These are phyloP conservation scores for Maniola hyperantus DNA, from an alignment of 2,888 invertebrate genomes.

Conservation along the genomic window DNA sequence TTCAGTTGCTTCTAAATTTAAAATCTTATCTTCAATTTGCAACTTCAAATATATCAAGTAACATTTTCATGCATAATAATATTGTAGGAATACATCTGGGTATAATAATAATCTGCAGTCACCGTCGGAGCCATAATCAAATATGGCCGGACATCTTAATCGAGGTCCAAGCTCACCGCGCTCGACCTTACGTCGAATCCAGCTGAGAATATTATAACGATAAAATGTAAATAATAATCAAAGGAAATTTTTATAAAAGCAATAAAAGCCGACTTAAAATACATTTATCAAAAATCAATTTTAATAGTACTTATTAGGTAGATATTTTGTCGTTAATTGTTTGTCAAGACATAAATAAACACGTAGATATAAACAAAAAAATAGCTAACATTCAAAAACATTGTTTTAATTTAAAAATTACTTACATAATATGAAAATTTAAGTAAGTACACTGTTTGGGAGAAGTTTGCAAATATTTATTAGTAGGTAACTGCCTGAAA, in stretches of 20 bases:
- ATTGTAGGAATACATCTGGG: conserved; percentile 5
- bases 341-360: too few relatives aligned
- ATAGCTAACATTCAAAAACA: too few relatives aligned
- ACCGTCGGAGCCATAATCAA: conserved; percentile 8
- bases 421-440: too few relatives aligned
- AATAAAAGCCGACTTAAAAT: too few relatives aligned
- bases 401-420: too few relatives aligned
- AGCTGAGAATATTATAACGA: neutral
- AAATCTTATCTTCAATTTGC: neutral
- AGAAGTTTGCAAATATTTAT: too few relatives aligned
- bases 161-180: neutral
- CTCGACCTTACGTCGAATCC: neutral
- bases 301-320: too few relatives aligned
- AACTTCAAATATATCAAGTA: neutral
- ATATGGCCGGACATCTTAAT: conserved; percentile 8
- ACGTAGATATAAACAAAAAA: too few relatives aligned
- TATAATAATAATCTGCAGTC: conserved; percentile 9
- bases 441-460: too few relatives aligned
- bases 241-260: neutral
- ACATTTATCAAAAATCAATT: too few relatives aligned
- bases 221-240: neutral
- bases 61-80: neutral
- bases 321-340: too few relatives aligned
- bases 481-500: too few relatives aligned
- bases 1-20: neutral